Evolutionary conservation across 2,888 invertebrate species (phyloP).

Genomic region (Acanthacorydalis orientalis): DNA sequence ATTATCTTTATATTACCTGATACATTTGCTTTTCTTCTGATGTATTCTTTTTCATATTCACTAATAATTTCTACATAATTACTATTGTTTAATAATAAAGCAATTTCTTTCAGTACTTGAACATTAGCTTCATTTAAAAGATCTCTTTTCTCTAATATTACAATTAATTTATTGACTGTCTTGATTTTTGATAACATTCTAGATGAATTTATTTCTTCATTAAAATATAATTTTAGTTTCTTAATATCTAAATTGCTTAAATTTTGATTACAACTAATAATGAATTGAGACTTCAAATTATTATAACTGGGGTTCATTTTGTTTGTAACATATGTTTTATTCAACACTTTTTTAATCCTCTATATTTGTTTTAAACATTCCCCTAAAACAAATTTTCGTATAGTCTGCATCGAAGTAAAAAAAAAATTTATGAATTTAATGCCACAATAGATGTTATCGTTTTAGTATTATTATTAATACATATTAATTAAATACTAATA

Average conservation of each 20-base stretch:
- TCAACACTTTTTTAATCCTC: no score
- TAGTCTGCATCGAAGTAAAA: no score
- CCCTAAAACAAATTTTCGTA: no score
- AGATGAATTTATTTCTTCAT: constrained; percentile 13
- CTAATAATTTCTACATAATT: background rate
- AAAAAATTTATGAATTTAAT: no score
- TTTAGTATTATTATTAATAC: no score
- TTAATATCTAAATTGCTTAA: background rate
- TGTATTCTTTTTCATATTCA: background rate
- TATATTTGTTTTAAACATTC: no score
- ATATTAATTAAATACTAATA: no score
- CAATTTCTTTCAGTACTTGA: constrained; percentile 11
- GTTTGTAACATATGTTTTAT: no score
- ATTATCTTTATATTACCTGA: no score
- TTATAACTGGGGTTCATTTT: background rate
- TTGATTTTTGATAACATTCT: constrained; percentile 12
- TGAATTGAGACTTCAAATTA: background rate
- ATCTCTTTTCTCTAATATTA: constrained; percentile 16
- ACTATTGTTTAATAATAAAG: background rate
- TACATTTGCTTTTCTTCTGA: background rate
- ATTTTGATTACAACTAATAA: background rate
- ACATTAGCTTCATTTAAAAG: constrained; percentile 12
- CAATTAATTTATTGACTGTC: constrained; percentile 12
- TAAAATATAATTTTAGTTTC: constrained; percentile 5
- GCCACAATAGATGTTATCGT: no score